phyloP scores from a whole-genome alignment of 2,797 vertebrate genomes.

The Acrossocheilus wenchowensis region DNA sequence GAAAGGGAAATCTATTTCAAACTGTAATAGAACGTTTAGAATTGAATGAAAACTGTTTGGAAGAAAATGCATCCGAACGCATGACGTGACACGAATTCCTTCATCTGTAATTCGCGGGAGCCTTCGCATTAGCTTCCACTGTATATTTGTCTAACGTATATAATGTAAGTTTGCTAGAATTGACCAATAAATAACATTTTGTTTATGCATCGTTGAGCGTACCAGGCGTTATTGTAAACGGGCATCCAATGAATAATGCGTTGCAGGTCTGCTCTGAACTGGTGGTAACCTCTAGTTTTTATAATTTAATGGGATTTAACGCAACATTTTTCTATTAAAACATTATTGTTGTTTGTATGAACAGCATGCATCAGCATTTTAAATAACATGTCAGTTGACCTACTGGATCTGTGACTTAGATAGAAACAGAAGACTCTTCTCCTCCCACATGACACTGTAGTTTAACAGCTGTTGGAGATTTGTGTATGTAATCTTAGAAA shows the following conservation, averaged over 20 bases:
- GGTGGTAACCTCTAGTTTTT: neutral
- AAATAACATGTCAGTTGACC: neutral
- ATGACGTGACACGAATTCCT: slow-evolving; percentile 32
- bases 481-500: slow-evolving; percentile 9
- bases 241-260: neutral
- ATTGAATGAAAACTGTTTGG: neutral
- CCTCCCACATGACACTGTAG: neutral
- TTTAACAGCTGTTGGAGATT: neutral
- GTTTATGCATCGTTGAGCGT: neutral
- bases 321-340: neutral
- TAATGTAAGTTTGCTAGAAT: neutral
- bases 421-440: neutral
- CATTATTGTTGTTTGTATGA: neutral
- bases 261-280: neutral
- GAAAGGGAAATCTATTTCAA: neutral
- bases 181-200: neutral
- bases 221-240: neutral
- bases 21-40: neutral
- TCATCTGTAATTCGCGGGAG: neutral
- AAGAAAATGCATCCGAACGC: slow-evolving; percentile 3
- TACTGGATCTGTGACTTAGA: neutral
- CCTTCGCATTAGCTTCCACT: neutral
- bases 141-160: neutral
- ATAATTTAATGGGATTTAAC: neutral
- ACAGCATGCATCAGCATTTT: slow-evolving; percentile 28